A percentile compares a stretch with the other conserved stretches of the same genome.
Evolutionary conservation across 92 coral and sea anemone species (phyloP).

Genomic region (Galaxea fascicularis): DNA sequence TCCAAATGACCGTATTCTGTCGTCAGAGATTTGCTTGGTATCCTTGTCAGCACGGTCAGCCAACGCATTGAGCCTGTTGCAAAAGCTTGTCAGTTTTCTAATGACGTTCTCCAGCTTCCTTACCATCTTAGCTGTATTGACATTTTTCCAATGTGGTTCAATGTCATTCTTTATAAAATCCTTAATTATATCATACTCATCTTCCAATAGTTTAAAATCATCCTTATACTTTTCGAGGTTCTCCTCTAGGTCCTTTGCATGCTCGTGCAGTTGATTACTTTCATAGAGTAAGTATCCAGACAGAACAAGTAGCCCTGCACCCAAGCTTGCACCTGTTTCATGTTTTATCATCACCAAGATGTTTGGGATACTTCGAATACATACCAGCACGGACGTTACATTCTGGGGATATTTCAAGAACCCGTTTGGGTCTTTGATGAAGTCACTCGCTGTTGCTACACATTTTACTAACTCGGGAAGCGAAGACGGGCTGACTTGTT

Average conservation of each 20-base stretch:
- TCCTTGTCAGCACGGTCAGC: background rate
- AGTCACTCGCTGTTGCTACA: background rate
- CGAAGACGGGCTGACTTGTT: conserved; percentile 4
- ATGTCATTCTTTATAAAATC: background rate
- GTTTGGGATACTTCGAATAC: background rate
- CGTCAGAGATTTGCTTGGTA: background rate
- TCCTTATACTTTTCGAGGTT: background rate
- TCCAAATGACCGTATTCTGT: background rate
- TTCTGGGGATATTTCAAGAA: background rate
- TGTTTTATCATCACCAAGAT: background rate
- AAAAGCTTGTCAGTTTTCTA: conserved; percentile 1
- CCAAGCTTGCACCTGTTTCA: conserved; percentile 2
- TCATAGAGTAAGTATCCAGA: conserved; percentile 11
- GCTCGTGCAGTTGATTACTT: background rate
- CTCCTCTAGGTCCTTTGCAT: background rate
- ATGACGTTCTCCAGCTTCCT: background rate
- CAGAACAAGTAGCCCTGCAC: conserved; percentile 9
- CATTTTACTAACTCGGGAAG: background rate
- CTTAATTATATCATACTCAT: background rate
- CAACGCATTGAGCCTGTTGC: conserved; percentile 5
- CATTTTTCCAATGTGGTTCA: conserved; percentile 9
- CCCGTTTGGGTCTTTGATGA: conserved; percentile 15
- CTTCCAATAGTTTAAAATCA: background rate
- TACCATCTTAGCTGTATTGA: background rate
- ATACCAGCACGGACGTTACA: background rate